Conservation (phyloP, 1,140 invertebrate species). For the Radopholus similis region DNA sequence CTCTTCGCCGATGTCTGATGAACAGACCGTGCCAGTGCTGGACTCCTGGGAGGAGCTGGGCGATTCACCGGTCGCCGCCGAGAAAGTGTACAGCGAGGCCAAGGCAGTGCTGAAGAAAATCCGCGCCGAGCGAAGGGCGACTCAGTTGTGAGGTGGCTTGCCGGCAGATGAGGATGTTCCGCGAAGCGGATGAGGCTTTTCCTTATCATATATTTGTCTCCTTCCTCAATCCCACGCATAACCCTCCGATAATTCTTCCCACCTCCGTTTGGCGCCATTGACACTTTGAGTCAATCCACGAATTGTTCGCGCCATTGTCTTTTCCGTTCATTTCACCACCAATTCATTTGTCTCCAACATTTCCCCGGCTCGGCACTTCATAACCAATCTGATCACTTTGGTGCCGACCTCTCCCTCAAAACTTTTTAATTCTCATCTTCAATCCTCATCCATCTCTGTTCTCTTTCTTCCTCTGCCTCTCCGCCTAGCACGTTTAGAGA, state of each 20-base stretch:
- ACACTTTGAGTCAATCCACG: no score
- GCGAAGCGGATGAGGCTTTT: background rate
- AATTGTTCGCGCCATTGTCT: no score
- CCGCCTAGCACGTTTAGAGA: no score
- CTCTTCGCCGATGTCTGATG: slow-evolving; percentile 2
- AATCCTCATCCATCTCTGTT: no score
- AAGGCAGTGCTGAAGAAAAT: background rate
- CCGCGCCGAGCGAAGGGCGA: background rate
- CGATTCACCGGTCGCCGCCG: background rate
- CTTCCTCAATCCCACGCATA: no score
- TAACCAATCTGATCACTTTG: slow-evolving; percentile 19
- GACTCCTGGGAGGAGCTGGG: slow-evolving; percentile 33
- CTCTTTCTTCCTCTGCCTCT: no score
- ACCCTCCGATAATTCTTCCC: no score
- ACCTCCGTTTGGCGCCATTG: no score
- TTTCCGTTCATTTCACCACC: background rate
- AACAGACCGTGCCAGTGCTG: slow-evolving; percentile 23
- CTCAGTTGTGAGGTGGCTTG: background rate
- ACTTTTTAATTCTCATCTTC: no score
- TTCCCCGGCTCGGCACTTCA: background rate
- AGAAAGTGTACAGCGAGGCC: background rate
- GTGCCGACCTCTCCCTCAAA: background rate
- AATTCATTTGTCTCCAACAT: background rate
- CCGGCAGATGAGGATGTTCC: background rate
- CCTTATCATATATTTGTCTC: background rate